Percentiles rank a stretch among this genome's conserved stretches.
Evolutionary conservation across 2,888 invertebrate genomes (phyloP).

Genomic region (Belgica antarctica): DNA sequence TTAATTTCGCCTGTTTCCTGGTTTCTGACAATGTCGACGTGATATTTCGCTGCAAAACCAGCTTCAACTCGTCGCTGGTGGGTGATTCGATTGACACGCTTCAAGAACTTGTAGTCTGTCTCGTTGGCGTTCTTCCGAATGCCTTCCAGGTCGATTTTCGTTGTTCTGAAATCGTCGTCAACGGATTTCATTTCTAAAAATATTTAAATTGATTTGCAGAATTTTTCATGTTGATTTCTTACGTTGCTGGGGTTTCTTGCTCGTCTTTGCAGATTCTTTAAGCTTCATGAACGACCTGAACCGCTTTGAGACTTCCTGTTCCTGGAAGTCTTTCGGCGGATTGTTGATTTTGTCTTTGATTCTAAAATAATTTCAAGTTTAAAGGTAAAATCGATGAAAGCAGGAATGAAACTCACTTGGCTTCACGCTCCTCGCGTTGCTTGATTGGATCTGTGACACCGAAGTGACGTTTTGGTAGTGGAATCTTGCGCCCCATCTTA

Average conservation of each 20-base stretch:
- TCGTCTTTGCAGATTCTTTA: conserved; percentile 56
- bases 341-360: conserved; percentile 71
- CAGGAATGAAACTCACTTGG: conserved; percentile 58
- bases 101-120: conserved; percentile 62
- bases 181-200: conserved; percentile 16
- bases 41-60: conserved; percentile 62
- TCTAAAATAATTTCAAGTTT: conserved; percentile 55
- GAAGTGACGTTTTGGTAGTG: conserved; percentile 56
- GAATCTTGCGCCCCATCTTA: conserved; percentile 17
- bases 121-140: conserved; percentile 56
- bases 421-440: conserved; percentile 64
- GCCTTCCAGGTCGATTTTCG: conserved; percentile 17
- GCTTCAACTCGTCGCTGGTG: conserved; percentile 62
- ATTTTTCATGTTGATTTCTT: conserved; percentile 37
- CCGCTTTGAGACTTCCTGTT: conserved; percentile 72
- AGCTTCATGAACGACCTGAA: conserved; percentile 64
- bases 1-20: conserved; percentile 56
- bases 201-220: neutral
- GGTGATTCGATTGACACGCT: conserved; percentile 65
- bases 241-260: conserved; percentile 49
- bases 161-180: conserved; percentile 30
- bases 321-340: conserved; percentile 68
- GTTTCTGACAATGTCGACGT: conserved; percentile 60
- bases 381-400: neutral
- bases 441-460: conserved; percentile 74